These are phyloP conservation scores for Argynnis bischoffii DNA, from an alignment of 2,888 invertebrate species.

Conservation along the genomic window DNA sequence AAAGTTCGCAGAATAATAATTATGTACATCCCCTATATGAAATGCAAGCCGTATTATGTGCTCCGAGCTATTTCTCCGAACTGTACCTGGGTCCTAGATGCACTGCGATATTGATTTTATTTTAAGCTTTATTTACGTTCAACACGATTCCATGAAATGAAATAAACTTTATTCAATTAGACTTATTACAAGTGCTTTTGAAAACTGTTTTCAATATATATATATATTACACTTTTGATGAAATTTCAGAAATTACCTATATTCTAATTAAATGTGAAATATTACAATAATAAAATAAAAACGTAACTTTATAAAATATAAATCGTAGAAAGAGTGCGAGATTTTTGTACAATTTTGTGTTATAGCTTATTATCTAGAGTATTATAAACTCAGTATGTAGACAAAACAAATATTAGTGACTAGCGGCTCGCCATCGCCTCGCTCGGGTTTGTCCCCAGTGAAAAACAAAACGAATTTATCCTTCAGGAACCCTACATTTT, in stretches of 20 bases:
- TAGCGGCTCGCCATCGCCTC: no score
- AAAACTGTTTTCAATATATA: not conserved
- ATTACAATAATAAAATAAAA: constrained; percentile 3
- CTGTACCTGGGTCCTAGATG: constrained; percentile 1
- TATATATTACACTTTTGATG: not conserved
- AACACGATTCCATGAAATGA: constrained; percentile 12
- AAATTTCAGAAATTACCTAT: not conserved
- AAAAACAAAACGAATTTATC: no score
- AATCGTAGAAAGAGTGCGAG: no score
- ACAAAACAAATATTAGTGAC: no score
- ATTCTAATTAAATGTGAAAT: constrained; percentile 1
- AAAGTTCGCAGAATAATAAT: constrained; percentile 16
- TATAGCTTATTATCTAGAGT: no score
- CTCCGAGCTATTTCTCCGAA: constrained; percentile 18
- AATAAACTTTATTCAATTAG: no score
- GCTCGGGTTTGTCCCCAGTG: no score
- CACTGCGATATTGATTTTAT: constrained; percentile 23
- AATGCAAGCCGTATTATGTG: constrained; percentile 4
- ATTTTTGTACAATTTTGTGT: no score
- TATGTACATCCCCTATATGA: not conserved
- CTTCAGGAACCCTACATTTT: no score
- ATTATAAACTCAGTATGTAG: no score
- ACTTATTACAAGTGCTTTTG: no score
- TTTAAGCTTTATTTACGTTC: constrained; percentile 19
- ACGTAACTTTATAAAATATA: no score